Base-by-base conservation (phyloP, 2,113 vertebrate genomes). In the Hydrochoerus hydrochaeris region DNA sequence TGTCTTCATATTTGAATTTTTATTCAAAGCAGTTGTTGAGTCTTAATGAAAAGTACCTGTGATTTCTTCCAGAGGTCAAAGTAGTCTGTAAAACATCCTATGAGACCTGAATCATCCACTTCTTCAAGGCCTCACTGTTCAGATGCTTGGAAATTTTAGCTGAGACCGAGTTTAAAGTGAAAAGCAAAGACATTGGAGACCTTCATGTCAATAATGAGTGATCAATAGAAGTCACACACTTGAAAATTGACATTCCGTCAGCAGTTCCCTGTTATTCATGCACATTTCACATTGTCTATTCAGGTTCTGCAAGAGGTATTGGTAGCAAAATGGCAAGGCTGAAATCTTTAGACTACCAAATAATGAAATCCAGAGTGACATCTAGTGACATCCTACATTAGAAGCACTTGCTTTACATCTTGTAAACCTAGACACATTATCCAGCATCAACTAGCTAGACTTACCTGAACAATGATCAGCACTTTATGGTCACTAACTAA, bases 171-270 rank as follows among this genome's bases (percentile, higher is more conserved):
- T 97, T 98, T 98, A 98, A 98, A 98, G 97, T 98, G 97, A 98
- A 98, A 99, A 98, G 98, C 97, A 98, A 97, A 98, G 98, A 97
- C 97, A 38, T 98, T 96, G 65, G 98, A 98, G 98, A 98, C 98
- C 98, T 98, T 98, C 98, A 95, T 98, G 98, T 98, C 99, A 99
- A 98, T 99, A 99, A 98, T 97, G 98, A 98, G 98, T 98, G 98
- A 99, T 99, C 98, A 98, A 99, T 99, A 98, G 98, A 98, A 99
- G 98, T 98, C 98, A 98, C 98, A 98, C 97, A 85, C 98, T 97
- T 83, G 92, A 98, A 98, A 98, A 99, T 97, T 99, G 99, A 99
- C 98, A 98, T 98, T 98, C 98, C 97, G 97, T 99, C 98, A 98
- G 98, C 98, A 98, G 97, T 97, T 98, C 97, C 97, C 90, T 97